A percentile compares a stretch with the other conserved stretches of the same genome.
These are phyloP conservation scores for Amphilophus citrinellus DNA, from an alignment of 2,113 vertebrate species.

Conservation along the genomic window DNA sequence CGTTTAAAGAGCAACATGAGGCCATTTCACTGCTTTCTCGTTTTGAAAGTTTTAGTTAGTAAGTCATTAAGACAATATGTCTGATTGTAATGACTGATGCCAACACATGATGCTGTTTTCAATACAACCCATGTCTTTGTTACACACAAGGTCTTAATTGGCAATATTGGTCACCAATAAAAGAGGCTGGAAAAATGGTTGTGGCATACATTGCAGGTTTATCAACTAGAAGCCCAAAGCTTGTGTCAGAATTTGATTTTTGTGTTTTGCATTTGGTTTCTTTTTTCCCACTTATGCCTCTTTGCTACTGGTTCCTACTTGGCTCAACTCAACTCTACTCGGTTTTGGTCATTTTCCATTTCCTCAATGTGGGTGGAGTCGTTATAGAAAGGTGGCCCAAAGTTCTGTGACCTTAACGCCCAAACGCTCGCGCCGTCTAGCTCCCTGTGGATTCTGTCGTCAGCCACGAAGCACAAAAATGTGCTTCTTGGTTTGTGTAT, in stretches of 20 bases:
- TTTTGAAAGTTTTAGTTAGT: background rate
- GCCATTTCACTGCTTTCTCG: background rate
- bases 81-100: background rate
- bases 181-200: background rate
- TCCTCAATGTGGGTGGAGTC: background rate
- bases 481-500: too few relatives aligned
- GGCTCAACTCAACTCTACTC: background rate
- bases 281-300: background rate
- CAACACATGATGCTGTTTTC: background rate
- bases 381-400: background rate
- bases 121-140: background rate
- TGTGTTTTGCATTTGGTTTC: background rate
- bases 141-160: background rate
- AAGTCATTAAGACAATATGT: background rate
- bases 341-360: background rate
- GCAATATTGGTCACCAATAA: background rate
- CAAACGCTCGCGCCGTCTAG: background rate
- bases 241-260: background rate
- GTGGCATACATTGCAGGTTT: background rate
- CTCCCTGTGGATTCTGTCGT: too few relatives aligned
- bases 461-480: too few relatives aligned
- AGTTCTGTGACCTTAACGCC: background rate
- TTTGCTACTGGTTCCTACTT: accelerated
- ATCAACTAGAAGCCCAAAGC: too few relatives aligned
- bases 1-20: background rate